Conservation (phyloP, 2,113 vertebrate genomes). For the Atractosteus spatula region DNA sequence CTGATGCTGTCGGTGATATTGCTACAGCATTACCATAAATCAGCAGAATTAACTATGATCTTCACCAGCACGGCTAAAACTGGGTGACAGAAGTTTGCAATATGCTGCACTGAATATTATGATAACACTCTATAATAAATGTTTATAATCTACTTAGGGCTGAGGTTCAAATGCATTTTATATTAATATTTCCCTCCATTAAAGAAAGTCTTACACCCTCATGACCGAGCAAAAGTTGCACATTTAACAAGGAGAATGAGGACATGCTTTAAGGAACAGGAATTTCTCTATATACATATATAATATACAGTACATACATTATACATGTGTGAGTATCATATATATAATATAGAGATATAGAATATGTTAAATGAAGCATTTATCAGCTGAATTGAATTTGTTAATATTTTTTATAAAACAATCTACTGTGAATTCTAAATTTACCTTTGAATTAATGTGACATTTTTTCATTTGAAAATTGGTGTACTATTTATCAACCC, state of each 20-base stretch:
- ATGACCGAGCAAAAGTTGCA: constrained; percentile 45
- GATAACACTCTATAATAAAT: constrained; percentile 99
- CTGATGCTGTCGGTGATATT: constrained; percentile 92
- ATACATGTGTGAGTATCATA: constrained; percentile 9
- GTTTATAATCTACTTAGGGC: constrained; percentile 99
- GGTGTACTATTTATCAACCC: too few relatives aligned
- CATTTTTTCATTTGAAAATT: too few relatives aligned
- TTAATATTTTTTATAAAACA: too few relatives aligned
- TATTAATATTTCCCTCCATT: constrained; percentile 83
- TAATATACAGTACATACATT: constrained; percentile 8
- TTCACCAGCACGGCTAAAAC: constrained; percentile 86
- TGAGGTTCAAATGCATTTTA: constrained; percentile 93
- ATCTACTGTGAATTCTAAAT: too few relatives aligned
- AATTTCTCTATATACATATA: constrained; percentile 28
- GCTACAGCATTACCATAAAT: constrained; percentile 95
- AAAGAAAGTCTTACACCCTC: constrained; percentile 49
- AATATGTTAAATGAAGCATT: too few relatives aligned
- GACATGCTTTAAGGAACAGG: constrained; percentile 28
- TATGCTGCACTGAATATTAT: constrained; percentile 97
- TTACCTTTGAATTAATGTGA: too few relatives aligned
- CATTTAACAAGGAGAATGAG: constrained; percentile 43
- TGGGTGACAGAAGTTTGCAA: constrained; percentile 95
- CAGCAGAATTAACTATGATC: constrained; percentile 99
- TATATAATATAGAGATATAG: constrained; percentile 10
- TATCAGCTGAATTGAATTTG: too few relatives aligned